Conservation (phyloP, 2,888 invertebrate species). For the Drosophila longiperda region DNA sequence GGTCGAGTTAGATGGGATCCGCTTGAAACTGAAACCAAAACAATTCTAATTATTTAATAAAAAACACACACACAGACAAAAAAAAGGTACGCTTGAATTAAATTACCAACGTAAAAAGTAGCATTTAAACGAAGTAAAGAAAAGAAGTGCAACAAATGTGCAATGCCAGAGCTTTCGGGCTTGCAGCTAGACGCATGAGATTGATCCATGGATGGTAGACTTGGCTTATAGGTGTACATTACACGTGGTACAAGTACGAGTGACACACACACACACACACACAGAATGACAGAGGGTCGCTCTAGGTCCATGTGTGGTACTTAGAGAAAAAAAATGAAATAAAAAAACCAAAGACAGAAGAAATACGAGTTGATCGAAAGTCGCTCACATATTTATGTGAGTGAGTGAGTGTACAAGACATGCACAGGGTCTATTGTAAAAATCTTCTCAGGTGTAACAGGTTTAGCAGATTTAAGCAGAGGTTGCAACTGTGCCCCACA, state of each 20-base stretch:
- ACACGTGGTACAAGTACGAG: constrained; percentile 28
- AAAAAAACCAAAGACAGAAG: constrained; percentile 50
- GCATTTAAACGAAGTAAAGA: constrained; percentile 41
- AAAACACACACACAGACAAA: constrained; percentile 22
- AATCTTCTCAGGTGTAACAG: constrained; percentile 84
- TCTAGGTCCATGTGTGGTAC: constrained; percentile 4
- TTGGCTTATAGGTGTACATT: constrained; percentile 57
- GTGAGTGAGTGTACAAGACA: constrained; percentile 21
- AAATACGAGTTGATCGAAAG: constrained; percentile 69
- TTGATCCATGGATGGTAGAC: constrained; percentile 37
- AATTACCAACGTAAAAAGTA: constrained; percentile 62
- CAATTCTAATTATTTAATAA: constrained; percentile 78
- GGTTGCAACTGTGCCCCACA: constrained; percentile 45
- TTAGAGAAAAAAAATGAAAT: not conserved
- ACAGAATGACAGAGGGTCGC: constrained; percentile 2
- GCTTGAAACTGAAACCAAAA: constrained; percentile 67
- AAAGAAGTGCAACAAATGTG: constrained; percentile 67
- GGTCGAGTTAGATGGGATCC: constrained; percentile 48
- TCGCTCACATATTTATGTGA: constrained; percentile 27
- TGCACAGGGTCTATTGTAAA: constrained; percentile 76
- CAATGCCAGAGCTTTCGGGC: constrained; percentile 35
- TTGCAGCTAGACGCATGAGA: constrained; percentile 45
- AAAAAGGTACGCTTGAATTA: constrained; percentile 74
- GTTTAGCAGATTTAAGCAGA: constrained; percentile 83
- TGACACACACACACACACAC: not conserved